Base-by-base conservation (phyloP, 2,888 invertebrate genomes). In the Pyralis farinalis region DNA sequence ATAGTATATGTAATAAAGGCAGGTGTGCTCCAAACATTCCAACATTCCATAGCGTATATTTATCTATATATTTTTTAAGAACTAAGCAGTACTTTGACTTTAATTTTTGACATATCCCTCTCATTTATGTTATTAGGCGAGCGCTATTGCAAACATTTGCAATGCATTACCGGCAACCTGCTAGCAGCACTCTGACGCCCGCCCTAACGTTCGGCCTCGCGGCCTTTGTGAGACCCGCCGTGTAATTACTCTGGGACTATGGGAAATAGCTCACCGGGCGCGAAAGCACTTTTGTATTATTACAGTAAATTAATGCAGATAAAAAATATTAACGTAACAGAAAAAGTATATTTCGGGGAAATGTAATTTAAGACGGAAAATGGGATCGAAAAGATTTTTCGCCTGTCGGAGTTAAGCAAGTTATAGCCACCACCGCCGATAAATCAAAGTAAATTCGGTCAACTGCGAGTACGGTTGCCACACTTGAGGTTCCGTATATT, bases 231-330 rank as follows among this genome's bases (percentile, higher is more conserved):
- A 72, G 62, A 64, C 60, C 63, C 66, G 66, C 65, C 70, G 73
- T 73, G 73, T 86, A 85, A 86, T 85, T 85, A 84, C 82, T 83
- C 75, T 61, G 82, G 85, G 82, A 77, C 80, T 71, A 76, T 79
- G 86, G 84, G 84, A 83, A 82, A 81, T 83, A 74, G 68, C 76
- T 77, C 70, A 73, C 65, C 71, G 70, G 68, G 62, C 63, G 68
- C 69, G 64, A 71, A 67, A 79, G 64, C 64, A 71, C 73, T 72
- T 79, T 72, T 72, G 63, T 74, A 68, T 73, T 78, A 76, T 79
- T 77, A 69, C 67, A 74, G 56, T 71, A 71, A 77, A 77, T 79
- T 71, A 70, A 77, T 72, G 60, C 56, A 69, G 63, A 71, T 61
- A 67, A 58, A 62, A 62, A 67, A 51, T 54, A 52, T 41, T 40